Evolutionary conservation across 35 echinoderm and acorn worm genomes (phyloP).

Genomic region (Stichopus chloronotus): DNA sequence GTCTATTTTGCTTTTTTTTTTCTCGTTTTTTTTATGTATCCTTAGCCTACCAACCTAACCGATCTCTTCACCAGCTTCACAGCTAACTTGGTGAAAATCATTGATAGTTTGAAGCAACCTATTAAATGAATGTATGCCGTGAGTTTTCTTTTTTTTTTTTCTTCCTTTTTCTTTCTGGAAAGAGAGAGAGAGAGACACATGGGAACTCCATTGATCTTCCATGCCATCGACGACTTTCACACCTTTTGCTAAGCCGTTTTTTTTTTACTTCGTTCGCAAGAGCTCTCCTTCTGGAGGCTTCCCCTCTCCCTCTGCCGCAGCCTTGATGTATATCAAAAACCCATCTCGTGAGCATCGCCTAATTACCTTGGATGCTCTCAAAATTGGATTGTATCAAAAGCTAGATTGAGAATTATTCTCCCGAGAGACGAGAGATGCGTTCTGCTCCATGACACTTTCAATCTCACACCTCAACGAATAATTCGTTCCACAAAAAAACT

Average conservation of each 20-base stretch:
- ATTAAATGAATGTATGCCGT: slow-evolving; percentile 50
- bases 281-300: slow-evolving; percentile 17
- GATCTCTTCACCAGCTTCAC: slow-evolving; percentile 43
- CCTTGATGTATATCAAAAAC: slow-evolving; percentile 59
- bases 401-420: slow-evolving; percentile 59
- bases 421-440: slow-evolving; percentile 40
- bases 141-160: too few species aligned
- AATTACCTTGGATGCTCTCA: slow-evolving; percentile 50
- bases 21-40: slow-evolving; percentile 34
- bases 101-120: slow-evolving; percentile 33
- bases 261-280: slow-evolving; percentile 13
- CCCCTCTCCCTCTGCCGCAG: slow-evolving; percentile 35
- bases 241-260: slow-evolving; percentile 29
- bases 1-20: neutral
- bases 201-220: slow-evolving; percentile 55
- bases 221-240: slow-evolving; percentile 50
- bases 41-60: slow-evolving; percentile 33
- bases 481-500: slow-evolving; percentile 60
- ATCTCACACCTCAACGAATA: slow-evolving; percentile 65
- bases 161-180: too few species aligned
- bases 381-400: slow-evolving; percentile 63
- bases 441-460: slow-evolving; percentile 53
- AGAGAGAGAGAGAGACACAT: slow-evolving; percentile 25
- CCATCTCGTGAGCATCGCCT: slow-evolving; percentile 52
- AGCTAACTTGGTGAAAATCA: slow-evolving; percentile 37